Conservation (phyloP, 1,140 invertebrate genomes). For the Drosophila truncata region DNA sequence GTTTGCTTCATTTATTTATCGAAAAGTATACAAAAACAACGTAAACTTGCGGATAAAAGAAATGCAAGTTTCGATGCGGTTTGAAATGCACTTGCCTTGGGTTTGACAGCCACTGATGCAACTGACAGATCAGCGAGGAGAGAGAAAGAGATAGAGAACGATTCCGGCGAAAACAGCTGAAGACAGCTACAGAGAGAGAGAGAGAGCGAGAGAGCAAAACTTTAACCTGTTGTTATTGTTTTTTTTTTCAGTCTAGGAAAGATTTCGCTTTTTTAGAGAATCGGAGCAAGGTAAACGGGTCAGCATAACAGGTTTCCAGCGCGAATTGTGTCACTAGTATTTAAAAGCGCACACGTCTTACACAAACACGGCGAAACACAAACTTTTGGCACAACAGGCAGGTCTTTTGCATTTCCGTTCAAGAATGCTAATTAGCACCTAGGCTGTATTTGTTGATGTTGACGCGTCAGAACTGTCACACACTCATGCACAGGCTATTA, state of each 20-base stretch:
- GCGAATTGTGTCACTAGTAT: constrained; percentile 30
- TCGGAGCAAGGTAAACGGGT: constrained; percentile 70
- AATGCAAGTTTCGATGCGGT: constrained; percentile 58
- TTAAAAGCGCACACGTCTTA: neutral
- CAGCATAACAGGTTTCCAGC: constrained; percentile 38
- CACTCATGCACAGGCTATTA: constrained; percentile 17
- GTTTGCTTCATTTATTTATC: constrained; percentile 21
- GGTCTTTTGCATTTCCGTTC: constrained; percentile 26
- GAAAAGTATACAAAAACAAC: neutral
- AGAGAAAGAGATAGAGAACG: neutral
- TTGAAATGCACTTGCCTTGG: constrained; percentile 22
- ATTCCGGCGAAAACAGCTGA: constrained; percentile 30
- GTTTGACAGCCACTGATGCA: constrained; percentile 45
- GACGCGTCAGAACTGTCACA: constrained; percentile 31
- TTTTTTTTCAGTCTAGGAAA: constrained; percentile 21
- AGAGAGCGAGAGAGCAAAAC: constrained; percentile 15
- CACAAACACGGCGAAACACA: neutral
- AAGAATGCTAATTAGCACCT: constrained; percentile 19
- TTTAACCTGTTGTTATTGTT: constrained; percentile 46
- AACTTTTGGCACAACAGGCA: neutral
- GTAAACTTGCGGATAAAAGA: constrained; percentile 12
- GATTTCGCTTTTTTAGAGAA: constrained; percentile 71
- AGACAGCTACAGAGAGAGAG: neutral
- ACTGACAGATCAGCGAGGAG: constrained; percentile 37
- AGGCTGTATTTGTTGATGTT: constrained; percentile 38